Evolutionary conservation across 2,888 invertebrate species (phyloP), one percentile per base, ranked within the genome.

Genomic region (Meteorus colon): DNA sequence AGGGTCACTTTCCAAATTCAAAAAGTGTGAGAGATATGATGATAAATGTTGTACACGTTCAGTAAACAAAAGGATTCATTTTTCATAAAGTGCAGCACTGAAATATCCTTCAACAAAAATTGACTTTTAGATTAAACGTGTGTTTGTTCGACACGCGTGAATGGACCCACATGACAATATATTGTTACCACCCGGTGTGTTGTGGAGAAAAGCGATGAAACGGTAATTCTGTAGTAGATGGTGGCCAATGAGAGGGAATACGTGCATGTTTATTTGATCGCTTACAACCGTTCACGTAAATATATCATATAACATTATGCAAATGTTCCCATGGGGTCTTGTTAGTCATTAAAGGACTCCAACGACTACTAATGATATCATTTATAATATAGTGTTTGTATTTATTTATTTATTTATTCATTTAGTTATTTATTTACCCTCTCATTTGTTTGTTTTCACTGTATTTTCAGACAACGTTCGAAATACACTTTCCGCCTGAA

Each of bases 121-220:
- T 65, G 73, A 65, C 48, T 34, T 63, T 51, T 65, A 34, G 14
- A 48, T 34, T 65, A 0, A 63, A 55, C 41, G 34, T 34, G 48
- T 60, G 51, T 24, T 16, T 16, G 31, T 48, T 34, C 14, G 19
- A 10, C 8, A 37, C 41, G 14, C 16, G 29, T 63, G 71, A 72
- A 72, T 72, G 48, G 48, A 45, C 73, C 73, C 73, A 73, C 73
- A 73, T 73, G 55, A 51, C 65, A 37, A n/a, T 51, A 4, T 16
- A 19, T 19, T 19, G 0, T 8, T 24, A 55, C 55, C 55, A 55
- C 55, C 55, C 55, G 55, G 55, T 10, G 55, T 55, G 55, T 19
- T 55, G 55, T 6, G 6, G 10, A 19, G 19, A 19, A 19, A 55
- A 8, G 19, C 55, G 19, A 24, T 19, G n/a, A 19, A 19, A 55